Conservation (phyloP, 2,113 vertebrate species). For the Fukomys damarensis region DNA sequence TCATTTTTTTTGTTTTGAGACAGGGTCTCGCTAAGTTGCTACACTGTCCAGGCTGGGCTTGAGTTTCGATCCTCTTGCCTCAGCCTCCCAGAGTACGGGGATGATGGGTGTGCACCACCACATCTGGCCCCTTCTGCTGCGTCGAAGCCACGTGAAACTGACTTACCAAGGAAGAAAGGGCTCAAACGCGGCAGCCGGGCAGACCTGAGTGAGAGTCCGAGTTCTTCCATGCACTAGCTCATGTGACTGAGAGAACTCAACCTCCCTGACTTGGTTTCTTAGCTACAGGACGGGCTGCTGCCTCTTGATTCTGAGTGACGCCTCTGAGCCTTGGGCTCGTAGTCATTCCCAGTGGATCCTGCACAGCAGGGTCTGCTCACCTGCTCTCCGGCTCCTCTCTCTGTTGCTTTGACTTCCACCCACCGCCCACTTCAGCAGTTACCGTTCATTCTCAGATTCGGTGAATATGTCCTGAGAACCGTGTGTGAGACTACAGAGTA, state of each 20-base stretch:
- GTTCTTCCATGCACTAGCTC: background rate
- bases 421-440: rapidly evolving
- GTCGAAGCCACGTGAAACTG: background rate
- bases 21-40: background rate
- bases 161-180: background rate
- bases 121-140: background rate
- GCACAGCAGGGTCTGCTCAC: too few relatives aligned
- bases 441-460: background rate
- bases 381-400: background rate
- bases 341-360: too few relatives aligned
- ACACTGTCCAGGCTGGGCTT: background rate
- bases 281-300: background rate
- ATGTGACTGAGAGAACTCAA: background rate
- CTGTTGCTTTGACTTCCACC: background rate
- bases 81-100: background rate
- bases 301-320: background rate
- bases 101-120: background rate
- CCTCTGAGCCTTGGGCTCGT: background rate
- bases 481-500: background rate
- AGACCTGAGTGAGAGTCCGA: background rate
- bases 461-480: background rate
- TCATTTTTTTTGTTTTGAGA: background rate
- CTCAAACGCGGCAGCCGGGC: background rate
- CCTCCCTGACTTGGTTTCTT: rapidly evolving
- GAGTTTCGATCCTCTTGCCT: background rate